phyloP scores from a whole-genome alignment of 1,140 invertebrate species.

The Zophobas atratus region DNA sequence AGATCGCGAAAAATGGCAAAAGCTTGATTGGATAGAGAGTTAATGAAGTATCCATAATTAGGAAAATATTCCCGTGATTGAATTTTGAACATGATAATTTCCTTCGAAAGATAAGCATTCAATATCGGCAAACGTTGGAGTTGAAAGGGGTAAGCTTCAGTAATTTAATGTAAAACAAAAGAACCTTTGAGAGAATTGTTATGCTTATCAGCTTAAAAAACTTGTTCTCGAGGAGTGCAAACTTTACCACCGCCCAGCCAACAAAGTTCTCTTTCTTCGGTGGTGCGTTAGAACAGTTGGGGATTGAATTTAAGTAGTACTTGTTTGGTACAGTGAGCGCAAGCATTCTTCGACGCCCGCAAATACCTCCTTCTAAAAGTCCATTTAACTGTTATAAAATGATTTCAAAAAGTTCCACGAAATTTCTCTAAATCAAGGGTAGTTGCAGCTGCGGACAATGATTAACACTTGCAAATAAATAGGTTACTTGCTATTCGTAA shows the following conservation, averaged over 20 bases:
- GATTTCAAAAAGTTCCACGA: no score
- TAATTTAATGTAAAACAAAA: slow-evolving; percentile 44
- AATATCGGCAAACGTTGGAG: slow-evolving; percentile 15
- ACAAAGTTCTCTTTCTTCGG: no score
- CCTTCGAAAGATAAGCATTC: slow-evolving; percentile 2
- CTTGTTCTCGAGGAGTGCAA: slow-evolving; percentile 39
- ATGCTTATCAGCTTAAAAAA: slow-evolving; percentile 46
- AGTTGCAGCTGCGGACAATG: no score
- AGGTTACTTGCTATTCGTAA: neutral
- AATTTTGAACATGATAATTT: slow-evolving; percentile 35
- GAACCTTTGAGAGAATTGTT: slow-evolving; percentile 39
- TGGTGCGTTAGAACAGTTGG: no score
- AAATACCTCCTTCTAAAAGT: no score
- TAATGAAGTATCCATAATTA: slow-evolving; percentile 40
- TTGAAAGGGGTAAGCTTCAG: slow-evolving; percentile 23
- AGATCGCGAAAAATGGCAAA: slow-evolving; percentile 20
- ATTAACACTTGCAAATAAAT: no score
- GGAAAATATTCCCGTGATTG: slow-evolving; percentile 33
- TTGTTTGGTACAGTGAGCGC: no score
- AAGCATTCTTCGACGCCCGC: no score
- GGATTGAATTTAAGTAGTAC: no score
- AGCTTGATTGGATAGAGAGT: slow-evolving; percentile 34
- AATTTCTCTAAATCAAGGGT: no score
- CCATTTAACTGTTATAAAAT: no score
- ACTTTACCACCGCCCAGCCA: neutral